A percentile compares a stretch with the other conserved stretches of the same genome.
phyloP scores from a whole-genome alignment of 2,888 invertebrate species.

The Dolichopus griseipennis region DNA sequence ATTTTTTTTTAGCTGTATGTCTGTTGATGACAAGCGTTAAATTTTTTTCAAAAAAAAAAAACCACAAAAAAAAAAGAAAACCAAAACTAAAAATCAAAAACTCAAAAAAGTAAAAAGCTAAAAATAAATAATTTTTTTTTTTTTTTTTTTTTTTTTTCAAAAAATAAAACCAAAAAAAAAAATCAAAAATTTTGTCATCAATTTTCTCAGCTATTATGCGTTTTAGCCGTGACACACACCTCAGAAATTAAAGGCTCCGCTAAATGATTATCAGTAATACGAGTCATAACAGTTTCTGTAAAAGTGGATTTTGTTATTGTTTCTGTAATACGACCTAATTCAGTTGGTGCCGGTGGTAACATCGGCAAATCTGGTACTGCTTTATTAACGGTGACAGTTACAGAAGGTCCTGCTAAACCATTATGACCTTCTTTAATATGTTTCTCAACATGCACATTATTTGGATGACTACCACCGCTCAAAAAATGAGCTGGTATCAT shows the following conservation, averaged over 20 bases:
- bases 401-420: constrained; percentile 43
- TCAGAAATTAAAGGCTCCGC: constrained; percentile 78
- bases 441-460: constrained; percentile 40
- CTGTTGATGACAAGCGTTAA: no score
- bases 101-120: neutral
- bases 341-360: constrained; percentile 74
- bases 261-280: constrained; percentile 87
- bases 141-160: neutral
- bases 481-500: constrained; percentile 90
- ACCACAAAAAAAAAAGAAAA: neutral
- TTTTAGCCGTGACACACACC: constrained; percentile 51
- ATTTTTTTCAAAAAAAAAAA: no score
- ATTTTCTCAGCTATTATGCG: constrained; percentile 21
- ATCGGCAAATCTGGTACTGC: constrained; percentile 57
- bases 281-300: constrained; percentile 89
- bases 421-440: constrained; percentile 34
- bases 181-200: constrained; percentile 20
- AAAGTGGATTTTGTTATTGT: constrained; percentile 93
- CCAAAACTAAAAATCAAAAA: neutral
- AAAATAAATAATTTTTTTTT: no score
- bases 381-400: constrained; percentile 80
- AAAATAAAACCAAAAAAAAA: constrained; percentile 14
- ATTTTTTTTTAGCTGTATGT: no score
- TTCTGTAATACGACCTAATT: constrained; percentile 82
- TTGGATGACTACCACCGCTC: constrained; percentile 67